Percentiles rank a stretch among this genome's conserved stretches.
phyloP scores from a whole-genome alignment of 2,113 vertebrate genomes.

The Anolis carolinensis region DNA sequence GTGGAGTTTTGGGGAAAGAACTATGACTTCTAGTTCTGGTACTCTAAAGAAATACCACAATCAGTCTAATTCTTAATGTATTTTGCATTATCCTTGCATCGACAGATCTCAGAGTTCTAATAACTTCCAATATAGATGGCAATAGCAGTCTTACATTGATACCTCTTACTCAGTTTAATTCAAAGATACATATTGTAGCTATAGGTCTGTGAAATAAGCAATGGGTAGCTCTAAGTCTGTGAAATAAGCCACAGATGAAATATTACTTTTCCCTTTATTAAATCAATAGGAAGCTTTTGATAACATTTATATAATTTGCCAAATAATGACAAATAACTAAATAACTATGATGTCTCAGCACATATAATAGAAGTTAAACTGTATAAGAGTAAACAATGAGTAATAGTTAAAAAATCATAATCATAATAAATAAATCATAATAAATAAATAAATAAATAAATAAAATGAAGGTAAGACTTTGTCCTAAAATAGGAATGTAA shows the following conservation, averaged over 20 bases:
- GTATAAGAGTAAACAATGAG: too few relatives aligned
- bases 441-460: too few relatives aligned
- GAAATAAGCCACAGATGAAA: conserved; percentile 1
- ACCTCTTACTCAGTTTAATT: conserved; percentile 7
- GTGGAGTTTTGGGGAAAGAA: too few relatives aligned
- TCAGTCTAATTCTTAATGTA: too few relatives aligned
- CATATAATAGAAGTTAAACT: neutral
- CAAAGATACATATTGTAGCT: neutral
- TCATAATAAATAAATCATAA: too few relatives aligned
- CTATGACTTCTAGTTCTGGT: too few relatives aligned
- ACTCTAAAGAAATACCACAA: too few relatives aligned
- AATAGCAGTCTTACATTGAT: neutral
- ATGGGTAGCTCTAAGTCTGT: conserved; percentile 1
- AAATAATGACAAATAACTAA: neutral
- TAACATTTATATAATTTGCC: conserved; percentile 15
- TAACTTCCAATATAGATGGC: neutral
- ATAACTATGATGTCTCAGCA: neutral
- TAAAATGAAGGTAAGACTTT: too few relatives aligned
- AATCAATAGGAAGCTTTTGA: conserved; percentile 12
- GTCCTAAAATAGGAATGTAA: neutral
- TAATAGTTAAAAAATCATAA: too few relatives aligned
- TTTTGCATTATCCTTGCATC: too few relatives aligned
- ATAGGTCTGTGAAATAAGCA: neutral
- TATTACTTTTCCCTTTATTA: conserved; percentile 10
- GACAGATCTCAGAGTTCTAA: too few relatives aligned